These are phyloP conservation scores for Leptosomus discolor DNA, from an alignment of 2,113 vertebrate species.

Conservation along the genomic window DNA sequence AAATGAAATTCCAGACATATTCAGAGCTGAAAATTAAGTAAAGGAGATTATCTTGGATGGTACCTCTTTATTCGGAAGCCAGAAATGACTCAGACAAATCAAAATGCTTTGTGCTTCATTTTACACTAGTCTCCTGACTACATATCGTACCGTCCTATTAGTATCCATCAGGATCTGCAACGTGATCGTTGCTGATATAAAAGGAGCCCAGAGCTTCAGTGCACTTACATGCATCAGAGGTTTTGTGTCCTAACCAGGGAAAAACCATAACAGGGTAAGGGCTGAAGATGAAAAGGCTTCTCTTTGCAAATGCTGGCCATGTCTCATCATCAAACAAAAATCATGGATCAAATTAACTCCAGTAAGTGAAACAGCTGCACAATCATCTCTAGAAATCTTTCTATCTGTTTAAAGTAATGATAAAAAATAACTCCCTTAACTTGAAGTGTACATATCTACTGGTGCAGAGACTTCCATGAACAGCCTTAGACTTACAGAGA, in stretches of 20 bases:
- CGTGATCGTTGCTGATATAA: neutral
- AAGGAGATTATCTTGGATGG: neutral
- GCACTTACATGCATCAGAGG: neutral
- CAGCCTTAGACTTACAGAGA: neutral
- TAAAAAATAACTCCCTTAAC: neutral
- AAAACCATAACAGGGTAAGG: neutral
- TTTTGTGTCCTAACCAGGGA: neutral
- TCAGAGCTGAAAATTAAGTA: neutral
- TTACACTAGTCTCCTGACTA: neutral
- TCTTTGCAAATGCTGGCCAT: neutral
- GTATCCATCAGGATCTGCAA: neutral
- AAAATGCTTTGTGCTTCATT: neutral
- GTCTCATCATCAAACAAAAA: neutral
- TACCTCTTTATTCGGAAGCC: neutral
- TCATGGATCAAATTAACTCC: neutral
- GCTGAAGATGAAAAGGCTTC: constrained; percentile 20
- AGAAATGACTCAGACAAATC: neutral
- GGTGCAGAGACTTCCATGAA: neutral
- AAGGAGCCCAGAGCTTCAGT: neutral
- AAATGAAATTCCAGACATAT: neutral
- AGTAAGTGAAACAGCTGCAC: neutral
- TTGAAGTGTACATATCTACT: neutral
- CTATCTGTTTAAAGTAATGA: neutral
- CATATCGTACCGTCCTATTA: neutral
- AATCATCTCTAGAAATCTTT: neutral